A percentile compares a stretch with the other conserved stretches of the same genome.
Conservation (phyloP, 2,888 invertebrate genomes). For the Synergus laeviventris region DNA sequence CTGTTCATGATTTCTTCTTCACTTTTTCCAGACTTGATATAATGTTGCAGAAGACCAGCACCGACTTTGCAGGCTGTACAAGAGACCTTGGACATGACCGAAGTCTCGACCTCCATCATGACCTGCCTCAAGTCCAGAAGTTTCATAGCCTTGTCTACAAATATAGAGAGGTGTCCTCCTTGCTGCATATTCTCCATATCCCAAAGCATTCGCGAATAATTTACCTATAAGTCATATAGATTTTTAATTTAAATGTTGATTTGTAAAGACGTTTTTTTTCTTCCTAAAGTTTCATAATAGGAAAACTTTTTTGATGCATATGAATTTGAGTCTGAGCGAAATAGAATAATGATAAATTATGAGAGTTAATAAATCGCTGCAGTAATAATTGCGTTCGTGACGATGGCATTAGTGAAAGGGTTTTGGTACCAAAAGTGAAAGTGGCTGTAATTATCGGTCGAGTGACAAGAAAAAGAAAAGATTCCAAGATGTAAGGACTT, state of each 20-base stretch:
- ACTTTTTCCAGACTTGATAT: conserved; percentile 89
- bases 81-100: conserved; percentile 93
- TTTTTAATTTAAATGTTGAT: not conserved
- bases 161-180: conserved; percentile 84
- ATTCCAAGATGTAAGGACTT: not conserved
- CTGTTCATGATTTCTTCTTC: conserved; percentile 90
- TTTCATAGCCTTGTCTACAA: conserved; percentile 89
- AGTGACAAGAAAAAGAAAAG: conserved; percentile 14
- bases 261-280: not conserved
- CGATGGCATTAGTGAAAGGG: conserved; percentile 64
- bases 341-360: not conserved
- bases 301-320: not conserved
- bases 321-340: not conserved
- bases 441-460: conserved; percentile 38
- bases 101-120: conserved; percentile 90
- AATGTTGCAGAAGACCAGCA: conserved; percentile 90
- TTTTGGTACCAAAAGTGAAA: conserved; percentile 69
- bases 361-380: not conserved
- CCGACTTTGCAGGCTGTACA: conserved; percentile 94
- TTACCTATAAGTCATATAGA: conserved; percentile 59
- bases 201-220: conserved; percentile 82
- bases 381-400: conserved; percentile 31
- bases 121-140: conserved; percentile 91
- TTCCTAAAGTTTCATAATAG: not conserved
- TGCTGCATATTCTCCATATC: conserved; percentile 82